Conservation (phyloP, 1,140 invertebrate genomes). For the Bombus consobrinus region DNA sequence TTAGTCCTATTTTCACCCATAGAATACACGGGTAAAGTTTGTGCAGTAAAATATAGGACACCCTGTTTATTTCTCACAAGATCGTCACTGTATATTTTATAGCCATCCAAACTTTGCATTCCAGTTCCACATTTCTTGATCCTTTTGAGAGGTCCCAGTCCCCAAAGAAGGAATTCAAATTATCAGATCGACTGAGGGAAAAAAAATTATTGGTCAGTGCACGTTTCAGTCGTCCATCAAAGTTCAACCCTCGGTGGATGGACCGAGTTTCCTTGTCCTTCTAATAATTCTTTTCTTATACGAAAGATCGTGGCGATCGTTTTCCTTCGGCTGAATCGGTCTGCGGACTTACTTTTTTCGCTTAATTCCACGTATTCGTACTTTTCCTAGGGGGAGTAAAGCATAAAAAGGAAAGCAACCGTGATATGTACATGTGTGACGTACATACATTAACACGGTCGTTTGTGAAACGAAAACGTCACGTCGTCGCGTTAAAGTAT, state of each 20-base stretch:
- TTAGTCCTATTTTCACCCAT: background rate
- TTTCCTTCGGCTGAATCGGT: background rate
- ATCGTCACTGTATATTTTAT: background rate
- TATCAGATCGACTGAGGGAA: background rate
- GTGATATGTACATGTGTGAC: background rate
- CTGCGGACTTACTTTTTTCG: background rate
- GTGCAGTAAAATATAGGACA: no score
- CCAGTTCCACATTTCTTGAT: background rate
- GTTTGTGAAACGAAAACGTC: background rate
- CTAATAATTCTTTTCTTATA: background rate
- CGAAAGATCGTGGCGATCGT: background rate
- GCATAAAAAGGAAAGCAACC: background rate
- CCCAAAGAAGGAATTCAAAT: slow-evolving; percentile 3
- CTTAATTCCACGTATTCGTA: slow-evolving; percentile 3
- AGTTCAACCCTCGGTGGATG: background rate
- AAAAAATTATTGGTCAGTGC: background rate
- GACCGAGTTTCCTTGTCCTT: background rate
- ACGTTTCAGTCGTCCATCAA: slow-evolving; percentile 9
- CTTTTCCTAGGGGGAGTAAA: background rate
- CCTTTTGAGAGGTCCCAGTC: background rate
- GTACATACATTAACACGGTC: background rate
- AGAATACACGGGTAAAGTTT: background rate
- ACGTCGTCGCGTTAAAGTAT: background rate
- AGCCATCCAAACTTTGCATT: background rate
- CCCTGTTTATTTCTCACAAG: background rate